A percentile compares a stretch with the other conserved stretches of the same genome.
Conservation (phyloP, 2,113 vertebrate genomes). For the Callaeas wilsoni region DNA sequence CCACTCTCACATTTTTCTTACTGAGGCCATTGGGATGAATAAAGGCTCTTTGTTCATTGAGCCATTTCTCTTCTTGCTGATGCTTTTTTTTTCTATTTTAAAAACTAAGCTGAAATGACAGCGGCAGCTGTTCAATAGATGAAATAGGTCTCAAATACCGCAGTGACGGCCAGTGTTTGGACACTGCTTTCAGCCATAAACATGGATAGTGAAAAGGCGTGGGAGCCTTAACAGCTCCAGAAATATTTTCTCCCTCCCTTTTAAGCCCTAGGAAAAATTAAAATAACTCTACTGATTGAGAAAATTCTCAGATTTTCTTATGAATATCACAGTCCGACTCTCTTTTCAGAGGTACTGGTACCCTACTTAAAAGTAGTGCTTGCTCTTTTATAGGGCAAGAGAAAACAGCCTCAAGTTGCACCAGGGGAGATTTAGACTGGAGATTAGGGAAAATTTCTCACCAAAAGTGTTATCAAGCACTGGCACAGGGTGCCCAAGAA, state of each 20-base stretch:
- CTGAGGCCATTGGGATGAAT: not conserved
- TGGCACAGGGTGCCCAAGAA: not conserved
- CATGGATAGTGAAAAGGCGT: not conserved
- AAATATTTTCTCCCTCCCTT: not conserved
- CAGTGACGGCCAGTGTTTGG: not conserved
- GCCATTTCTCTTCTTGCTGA: not conserved
- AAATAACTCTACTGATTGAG: not conserved
- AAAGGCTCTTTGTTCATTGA: slow-evolving; percentile 5
- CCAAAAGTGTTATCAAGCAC: fast-evolving
- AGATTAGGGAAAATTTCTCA: not conserved
- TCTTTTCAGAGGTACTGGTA: too few relatives aligned
- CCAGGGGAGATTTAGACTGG: not conserved
- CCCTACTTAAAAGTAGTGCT: not conserved
- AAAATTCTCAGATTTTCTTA: not conserved
- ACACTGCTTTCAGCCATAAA: not conserved
- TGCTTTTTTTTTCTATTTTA: not conserved
- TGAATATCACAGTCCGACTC: fast-evolving
- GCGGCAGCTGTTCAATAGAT: not conserved
- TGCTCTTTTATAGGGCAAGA: not conserved
- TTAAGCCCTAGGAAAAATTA: not conserved
- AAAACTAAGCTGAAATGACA: not conserved
- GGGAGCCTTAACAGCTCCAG: not conserved
- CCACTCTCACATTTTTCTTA: not conserved
- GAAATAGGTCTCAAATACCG: not conserved
- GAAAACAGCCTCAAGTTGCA: not conserved